A percentile compares a stretch with the other conserved stretches of the same genome.
phyloP scores from a whole-genome alignment of 2,888 invertebrate species.

The Synergus japonicus region DNA sequence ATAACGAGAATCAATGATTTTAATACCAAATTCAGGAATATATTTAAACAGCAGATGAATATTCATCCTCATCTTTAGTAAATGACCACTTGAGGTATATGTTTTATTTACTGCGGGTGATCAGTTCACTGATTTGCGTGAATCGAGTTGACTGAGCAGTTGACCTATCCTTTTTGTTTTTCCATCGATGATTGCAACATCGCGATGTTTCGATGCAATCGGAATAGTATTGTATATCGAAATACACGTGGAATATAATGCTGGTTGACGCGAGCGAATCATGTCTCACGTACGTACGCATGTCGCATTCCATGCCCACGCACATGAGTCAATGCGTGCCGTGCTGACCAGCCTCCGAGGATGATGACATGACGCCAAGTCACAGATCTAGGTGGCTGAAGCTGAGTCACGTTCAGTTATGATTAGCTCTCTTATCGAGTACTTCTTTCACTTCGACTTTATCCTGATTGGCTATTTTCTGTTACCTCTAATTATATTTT shows the following conservation, averaged over 20 bases:
- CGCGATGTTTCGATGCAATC: neutral
- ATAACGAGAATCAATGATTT: neutral
- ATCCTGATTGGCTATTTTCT: slow-evolving; percentile 39
- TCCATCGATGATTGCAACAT: slow-evolving; percentile 28
- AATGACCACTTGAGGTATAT: slow-evolving; percentile 7
- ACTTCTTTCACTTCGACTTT: slow-evolving; percentile 54
- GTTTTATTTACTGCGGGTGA: slow-evolving; percentile 30
- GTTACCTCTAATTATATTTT: neutral
- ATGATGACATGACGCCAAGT: slow-evolving; percentile 59
- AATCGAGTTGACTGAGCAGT: slow-evolving; percentile 32
- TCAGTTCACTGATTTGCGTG: slow-evolving; percentile 16
- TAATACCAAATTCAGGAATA: neutral
- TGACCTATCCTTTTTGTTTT: slow-evolving; percentile 2
- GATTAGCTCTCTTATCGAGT: slow-evolving; percentile 53
- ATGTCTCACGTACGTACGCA: slow-evolving; percentile 55
- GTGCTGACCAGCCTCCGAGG: slow-evolving; percentile 33
- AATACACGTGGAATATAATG: slow-evolving; percentile 39
- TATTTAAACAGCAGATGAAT: slow-evolving; percentile 13
- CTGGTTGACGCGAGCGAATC: slow-evolving; percentile 41
- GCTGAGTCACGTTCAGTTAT: slow-evolving; percentile 57
- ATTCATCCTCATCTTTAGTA: slow-evolving; percentile 10
- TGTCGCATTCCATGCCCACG: slow-evolving; percentile 70
- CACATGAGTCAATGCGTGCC: slow-evolving; percentile 73
- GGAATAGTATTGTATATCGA: slow-evolving; percentile 25
- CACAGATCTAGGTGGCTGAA: slow-evolving; percentile 53